phyloP scores from a whole-genome alignment of 2,888 invertebrate species.

The Beris chalybata region DNA sequence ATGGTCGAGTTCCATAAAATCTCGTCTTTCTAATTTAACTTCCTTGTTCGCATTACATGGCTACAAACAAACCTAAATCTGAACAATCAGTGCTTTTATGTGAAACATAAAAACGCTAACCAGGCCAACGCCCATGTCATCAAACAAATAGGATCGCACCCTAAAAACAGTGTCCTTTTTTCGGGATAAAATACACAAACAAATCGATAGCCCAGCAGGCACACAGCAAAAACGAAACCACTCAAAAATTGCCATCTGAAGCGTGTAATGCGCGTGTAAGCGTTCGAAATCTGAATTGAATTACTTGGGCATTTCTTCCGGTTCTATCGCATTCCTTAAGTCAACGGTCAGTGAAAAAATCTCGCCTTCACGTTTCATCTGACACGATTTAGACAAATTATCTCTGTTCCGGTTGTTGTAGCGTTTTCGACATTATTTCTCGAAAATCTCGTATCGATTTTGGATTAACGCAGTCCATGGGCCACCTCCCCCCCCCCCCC shows the following conservation, averaged over 20 bases:
- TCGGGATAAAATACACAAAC: background rate
- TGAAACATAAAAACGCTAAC: background rate
- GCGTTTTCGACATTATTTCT: background rate
- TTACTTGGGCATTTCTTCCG: slow-evolving; percentile 6
- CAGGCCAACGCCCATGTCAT: slow-evolving; percentile 15
- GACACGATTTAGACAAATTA: slow-evolving; percentile 13
- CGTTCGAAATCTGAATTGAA: slow-evolving; percentile 20
- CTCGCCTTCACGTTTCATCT: slow-evolving; percentile 2
- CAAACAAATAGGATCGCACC: slow-evolving; percentile 4
- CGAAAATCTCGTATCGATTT: background rate
- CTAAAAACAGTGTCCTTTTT: slow-evolving; percentile 2
- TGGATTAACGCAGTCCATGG: background rate
- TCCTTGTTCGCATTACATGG: too few relatives aligned
- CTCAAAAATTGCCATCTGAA: slow-evolving; percentile 10
- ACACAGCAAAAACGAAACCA: background rate
- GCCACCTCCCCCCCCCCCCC: too few relatives aligned
- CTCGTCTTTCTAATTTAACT: too few relatives aligned
- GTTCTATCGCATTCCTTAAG: too few relatives aligned
- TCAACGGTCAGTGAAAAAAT: background rate
- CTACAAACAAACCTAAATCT: too few relatives aligned
- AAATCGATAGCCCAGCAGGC: background rate
- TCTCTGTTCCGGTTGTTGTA: background rate
- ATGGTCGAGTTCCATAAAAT: too few relatives aligned
- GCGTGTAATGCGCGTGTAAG: slow-evolving; percentile 15
- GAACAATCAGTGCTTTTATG: slow-evolving; percentile 1